These are phyloP conservation scores for Brienomyrus longianalis DNA, from an alignment of 2,113 vertebrate genomes.

Conservation along the genomic window DNA sequence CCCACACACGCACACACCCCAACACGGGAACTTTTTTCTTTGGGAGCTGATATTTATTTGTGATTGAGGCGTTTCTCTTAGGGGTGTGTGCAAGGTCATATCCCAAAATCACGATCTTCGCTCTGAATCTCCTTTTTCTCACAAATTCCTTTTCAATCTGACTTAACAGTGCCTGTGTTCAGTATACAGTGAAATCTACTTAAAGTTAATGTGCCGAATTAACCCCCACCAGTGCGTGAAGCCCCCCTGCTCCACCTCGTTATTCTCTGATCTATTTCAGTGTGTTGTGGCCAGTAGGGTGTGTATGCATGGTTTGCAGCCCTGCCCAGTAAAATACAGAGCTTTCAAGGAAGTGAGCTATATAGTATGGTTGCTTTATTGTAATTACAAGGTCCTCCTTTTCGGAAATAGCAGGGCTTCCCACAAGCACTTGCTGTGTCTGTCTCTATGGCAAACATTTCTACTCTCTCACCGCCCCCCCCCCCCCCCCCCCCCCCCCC, in stretches of 20 bases:
- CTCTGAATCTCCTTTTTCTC: constrained; percentile 28
- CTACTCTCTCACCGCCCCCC: constrained; percentile 13
- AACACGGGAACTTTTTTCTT: background rate
- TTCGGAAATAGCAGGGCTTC: constrained; percentile 56
- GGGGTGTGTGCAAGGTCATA: constrained; percentile 44
- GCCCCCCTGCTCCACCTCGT: constrained; percentile 32
- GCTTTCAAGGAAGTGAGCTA: constrained; percentile 64
- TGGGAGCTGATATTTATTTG: constrained; percentile 43
- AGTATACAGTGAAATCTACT: constrained; percentile 16
- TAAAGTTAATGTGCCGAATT: background rate
- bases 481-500: too few species aligned
- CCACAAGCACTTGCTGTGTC: constrained; percentile 53
- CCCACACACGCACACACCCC: background rate
- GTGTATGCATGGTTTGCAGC: constrained; percentile 56
- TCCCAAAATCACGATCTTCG: constrained; percentile 47
- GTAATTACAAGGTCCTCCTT: constrained; percentile 68
- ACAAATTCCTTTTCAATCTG: constrained; percentile 32
- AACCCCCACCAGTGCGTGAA: constrained; percentile 33
- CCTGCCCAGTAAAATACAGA: constrained; percentile 73
- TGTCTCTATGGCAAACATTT: constrained; percentile 28
- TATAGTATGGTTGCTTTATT: constrained; percentile 67
- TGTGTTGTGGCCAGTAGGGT: constrained; percentile 57
- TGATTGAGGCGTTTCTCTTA: constrained; percentile 42
- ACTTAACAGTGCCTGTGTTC: constrained; percentile 1
- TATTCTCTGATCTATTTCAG: constrained; percentile 58